These are phyloP conservation scores for Danaus chrysippus DNA, from an alignment of 2,888 invertebrate genomes.

Conservation along the genomic window DNA sequence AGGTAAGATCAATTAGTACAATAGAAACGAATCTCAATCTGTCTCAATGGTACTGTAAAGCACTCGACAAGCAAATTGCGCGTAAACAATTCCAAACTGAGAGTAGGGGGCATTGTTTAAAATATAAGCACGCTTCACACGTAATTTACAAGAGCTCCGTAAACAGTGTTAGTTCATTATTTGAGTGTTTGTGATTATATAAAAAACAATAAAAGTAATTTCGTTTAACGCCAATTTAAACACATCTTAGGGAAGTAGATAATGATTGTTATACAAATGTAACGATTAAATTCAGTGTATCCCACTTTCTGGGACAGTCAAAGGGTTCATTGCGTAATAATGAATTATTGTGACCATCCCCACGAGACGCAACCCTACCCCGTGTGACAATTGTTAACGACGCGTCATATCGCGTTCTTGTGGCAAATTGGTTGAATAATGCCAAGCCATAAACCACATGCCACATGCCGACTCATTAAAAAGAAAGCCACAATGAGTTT, in stretches of 20 bases:
- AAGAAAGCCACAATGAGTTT: neutral
- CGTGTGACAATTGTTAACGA: slow-evolving; percentile 58
- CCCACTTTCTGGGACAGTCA: neutral
- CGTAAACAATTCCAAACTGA: slow-evolving; percentile 52
- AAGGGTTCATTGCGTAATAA: slow-evolving; percentile 5
- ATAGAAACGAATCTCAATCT: slow-evolving; percentile 36
- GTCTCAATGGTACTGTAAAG: slow-evolving; percentile 49
- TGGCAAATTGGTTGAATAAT: slow-evolving; percentile 20
- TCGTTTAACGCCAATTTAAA: neutral
- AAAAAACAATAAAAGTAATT: neutral
- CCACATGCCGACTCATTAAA: neutral
- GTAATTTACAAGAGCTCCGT: slow-evolving; percentile 28
- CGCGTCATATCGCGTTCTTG: slow-evolving; percentile 46
- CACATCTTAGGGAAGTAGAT: too few species aligned
- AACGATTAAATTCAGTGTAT: neutral
- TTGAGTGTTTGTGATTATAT: slow-evolving; percentile 4
- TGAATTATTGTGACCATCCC: slow-evolving; percentile 14
- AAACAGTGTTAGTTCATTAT: slow-evolving; percentile 24
- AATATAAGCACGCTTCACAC: slow-evolving; percentile 17
- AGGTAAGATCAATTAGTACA: slow-evolving; percentile 10
- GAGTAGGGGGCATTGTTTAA: slow-evolving; percentile 15
- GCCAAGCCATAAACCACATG: slow-evolving; percentile 16
- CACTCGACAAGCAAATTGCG: slow-evolving; percentile 52
- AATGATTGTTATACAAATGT: too few species aligned
- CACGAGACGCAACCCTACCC: slow-evolving; percentile 54